Evolutionary conservation across 64 coral and sea anemone genomes (phyloP).

Genomic region (Dendrophyllia cribrosa): DNA sequence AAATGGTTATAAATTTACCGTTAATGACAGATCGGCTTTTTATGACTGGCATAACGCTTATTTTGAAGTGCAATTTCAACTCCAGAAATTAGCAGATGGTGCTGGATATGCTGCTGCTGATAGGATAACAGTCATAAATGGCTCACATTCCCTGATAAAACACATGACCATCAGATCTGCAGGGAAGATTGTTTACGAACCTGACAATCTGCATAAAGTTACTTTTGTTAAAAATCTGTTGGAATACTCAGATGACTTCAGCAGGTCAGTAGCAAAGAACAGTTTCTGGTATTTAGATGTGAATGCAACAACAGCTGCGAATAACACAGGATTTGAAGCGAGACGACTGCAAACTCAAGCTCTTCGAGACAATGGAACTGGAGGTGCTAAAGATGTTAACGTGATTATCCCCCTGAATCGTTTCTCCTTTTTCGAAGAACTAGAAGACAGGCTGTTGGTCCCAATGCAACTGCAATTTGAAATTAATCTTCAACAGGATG

Average conservation of each 20-base stretch:
- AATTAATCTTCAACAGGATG: neutral
- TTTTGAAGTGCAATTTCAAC: neutral
- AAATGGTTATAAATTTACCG: conserved; percentile 3
- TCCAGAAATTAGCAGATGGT: neutral
- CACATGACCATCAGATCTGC: neutral
- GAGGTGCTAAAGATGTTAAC: neutral
- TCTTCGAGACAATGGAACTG: neutral
- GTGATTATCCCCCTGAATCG: neutral
- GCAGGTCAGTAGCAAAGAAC: neutral
- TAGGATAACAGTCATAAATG: neutral
- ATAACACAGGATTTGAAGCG: neutral
- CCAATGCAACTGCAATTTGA: neutral
- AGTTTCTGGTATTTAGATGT: neutral
- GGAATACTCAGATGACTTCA: neutral
- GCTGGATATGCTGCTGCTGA: neutral
- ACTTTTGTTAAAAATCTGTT: neutral
- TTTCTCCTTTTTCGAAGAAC: neutral
- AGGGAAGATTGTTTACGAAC: neutral
- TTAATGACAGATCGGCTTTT: neutral
- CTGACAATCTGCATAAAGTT: neutral
- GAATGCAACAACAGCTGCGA: too few species aligned
- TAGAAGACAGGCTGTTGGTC: neutral
- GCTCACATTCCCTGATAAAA: neutral
- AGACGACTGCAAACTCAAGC: neutral
- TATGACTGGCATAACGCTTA: neutral